phyloP scores from a whole-genome alignment of 2,113 vertebrate genomes.

The Bombycilla garrulus region DNA sequence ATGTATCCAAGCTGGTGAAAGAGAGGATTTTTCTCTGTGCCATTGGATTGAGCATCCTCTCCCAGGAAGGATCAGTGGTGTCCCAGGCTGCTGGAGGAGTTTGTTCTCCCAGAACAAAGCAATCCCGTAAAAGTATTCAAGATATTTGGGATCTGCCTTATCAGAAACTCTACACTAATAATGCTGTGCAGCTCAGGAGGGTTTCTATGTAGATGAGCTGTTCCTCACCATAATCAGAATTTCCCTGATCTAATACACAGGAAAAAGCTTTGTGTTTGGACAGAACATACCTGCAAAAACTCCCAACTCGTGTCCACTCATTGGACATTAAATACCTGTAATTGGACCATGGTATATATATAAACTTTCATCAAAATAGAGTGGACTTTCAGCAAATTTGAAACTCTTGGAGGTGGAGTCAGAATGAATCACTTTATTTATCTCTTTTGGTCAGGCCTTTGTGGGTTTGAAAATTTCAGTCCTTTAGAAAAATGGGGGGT shows the following conservation, averaged over 20 bases:
- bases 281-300: background rate
- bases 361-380: background rate
- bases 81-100: background rate
- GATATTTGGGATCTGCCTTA: background rate
- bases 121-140: background rate
- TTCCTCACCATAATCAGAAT: background rate
- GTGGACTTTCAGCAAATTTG: background rate
- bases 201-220: background rate
- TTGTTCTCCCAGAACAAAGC: background rate
- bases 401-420: background rate
- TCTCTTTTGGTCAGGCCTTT: background rate
- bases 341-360: background rate
- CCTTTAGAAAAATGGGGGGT: background rate
- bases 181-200: background rate
- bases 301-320: background rate
- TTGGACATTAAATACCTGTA: background rate
- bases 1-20: background rate
- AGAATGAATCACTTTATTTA: background rate
- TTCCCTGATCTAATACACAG: background rate
- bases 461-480: background rate
- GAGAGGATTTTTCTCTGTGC: background rate
- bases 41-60: background rate
- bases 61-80: background rate
- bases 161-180: background rate
- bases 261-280: background rate